Evolutionary conservation across 2,113 vertebrate species (phyloP).

Genomic region (Trematocara marginatum): DNA sequence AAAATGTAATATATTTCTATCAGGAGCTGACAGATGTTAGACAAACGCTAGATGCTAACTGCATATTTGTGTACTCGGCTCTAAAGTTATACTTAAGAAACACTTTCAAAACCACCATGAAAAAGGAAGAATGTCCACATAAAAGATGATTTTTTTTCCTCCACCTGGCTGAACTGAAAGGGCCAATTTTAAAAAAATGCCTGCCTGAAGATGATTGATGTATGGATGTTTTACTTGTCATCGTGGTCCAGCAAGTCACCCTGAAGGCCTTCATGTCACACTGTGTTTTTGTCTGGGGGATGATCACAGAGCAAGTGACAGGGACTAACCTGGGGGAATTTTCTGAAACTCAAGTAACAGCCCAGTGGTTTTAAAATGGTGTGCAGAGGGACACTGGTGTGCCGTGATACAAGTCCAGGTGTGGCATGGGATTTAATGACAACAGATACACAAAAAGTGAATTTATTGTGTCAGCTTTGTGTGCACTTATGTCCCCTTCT

Average conservation of each 20-base stretch:
- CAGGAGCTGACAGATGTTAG: background rate
- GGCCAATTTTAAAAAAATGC: background rate
- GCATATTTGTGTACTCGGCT: background rate
- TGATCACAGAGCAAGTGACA: background rate
- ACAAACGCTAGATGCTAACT: background rate
- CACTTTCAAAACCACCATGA: background rate
- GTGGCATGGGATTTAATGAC: background rate
- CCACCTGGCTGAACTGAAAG: background rate
- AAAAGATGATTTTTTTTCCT: background rate
- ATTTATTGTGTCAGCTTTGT: background rate
- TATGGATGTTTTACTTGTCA: constrained; percentile 21
- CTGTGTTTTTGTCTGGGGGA: background rate
- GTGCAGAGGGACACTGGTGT: background rate
- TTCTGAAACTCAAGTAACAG: background rate
- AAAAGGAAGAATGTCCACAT: background rate
- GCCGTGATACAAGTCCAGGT: background rate
- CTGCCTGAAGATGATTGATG: constrained; percentile 21
- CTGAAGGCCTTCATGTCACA: constrained; percentile 2
- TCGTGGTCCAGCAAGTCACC: background rate
- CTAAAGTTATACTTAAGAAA: background rate
- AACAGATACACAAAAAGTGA: background rate
- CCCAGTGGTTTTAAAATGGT: background rate
- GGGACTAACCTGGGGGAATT: background rate
- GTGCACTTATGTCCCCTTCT: background rate
- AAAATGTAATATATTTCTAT: background rate